Evolutionary conservation across 1,140 invertebrate genomes (phyloP), one percentile per base, ranked within the genome.

Genomic region (Papilio polyxenes): DNA sequence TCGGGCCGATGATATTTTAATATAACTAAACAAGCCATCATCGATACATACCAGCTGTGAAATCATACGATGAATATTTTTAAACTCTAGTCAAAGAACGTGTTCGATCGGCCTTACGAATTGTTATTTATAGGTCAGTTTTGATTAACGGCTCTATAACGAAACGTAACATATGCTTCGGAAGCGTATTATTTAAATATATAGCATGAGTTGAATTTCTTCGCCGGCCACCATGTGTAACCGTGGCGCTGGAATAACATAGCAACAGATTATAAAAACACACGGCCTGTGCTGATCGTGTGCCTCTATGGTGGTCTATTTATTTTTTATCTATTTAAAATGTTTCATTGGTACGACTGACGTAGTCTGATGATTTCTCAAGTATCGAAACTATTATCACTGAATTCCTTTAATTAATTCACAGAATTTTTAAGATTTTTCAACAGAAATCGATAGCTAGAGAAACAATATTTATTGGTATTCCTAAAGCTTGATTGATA

Each of bases 221-320:
- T 53, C 48, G 17, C 31, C 77, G 59, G 77, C 20, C 75, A 83
- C 74, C 80, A 80, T 82, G 76, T 75, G 81, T 82, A 84, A 59
- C 80, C 80, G 74, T 82, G 48, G 62, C 80, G 82, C 76, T 83
- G 77, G 72, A 85, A 83, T 81, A 78, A 83, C 83, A 83, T 84
- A 83, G 85, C 77, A 83, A 84, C 81, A 82, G 75, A 82, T 85
- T 82, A 84, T 83, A 83, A 84, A 88, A 88, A 87, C 84, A 86
- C 23, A 69, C 44, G 20, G 82, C 81, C 74, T 79, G 84, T 84
- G 82, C 76, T 77, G 82, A 85, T 85, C 79, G 83, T 80, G 82
- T 87, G 10, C 85, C 59, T 74, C 84, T 72, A 82, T 76, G 89
- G 88, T 89, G 89, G 88, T 89, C 88, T 86, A 85, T 85, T 86